Percentiles rank a stretch among this genome's conserved stretches.
Evolutionary conservation across 2,888 invertebrate genomes (phyloP).

Genomic region (Tinea semifulvella): DNA sequence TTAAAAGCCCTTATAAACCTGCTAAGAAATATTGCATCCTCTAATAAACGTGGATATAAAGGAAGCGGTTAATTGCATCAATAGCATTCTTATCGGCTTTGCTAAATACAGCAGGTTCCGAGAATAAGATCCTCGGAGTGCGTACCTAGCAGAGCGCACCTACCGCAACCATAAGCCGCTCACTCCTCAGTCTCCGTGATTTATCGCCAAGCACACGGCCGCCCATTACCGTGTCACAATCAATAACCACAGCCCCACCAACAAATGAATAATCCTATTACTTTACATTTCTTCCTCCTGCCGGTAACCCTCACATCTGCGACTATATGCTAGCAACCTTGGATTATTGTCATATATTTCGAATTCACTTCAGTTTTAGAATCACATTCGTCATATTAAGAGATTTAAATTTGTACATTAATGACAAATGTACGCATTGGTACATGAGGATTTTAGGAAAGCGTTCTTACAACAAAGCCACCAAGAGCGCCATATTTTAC

Average conservation of each 20-base stretch:
- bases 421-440: too few species aligned
- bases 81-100: conserved; percentile 8
- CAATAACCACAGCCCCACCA: conserved; percentile 39
- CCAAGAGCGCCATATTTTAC: too few species aligned
- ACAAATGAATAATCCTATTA: conserved; percentile 32
- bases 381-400: too few species aligned
- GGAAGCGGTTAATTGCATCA: conserved; percentile 11
- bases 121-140: background rate
- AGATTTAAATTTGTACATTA: too few species aligned
- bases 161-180: conserved; percentile 19
- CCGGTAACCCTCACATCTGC: background rate
- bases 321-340: background rate
- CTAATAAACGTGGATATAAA: background rate
- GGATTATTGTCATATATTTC: too few species aligned
- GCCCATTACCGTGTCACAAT: conserved; percentile 52
- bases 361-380: too few species aligned
- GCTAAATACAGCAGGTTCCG: conserved; percentile 4
- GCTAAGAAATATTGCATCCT: conserved; percentile 6
- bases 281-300: conserved; percentile 27
- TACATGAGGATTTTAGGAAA: too few species aligned
- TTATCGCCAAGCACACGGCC: conserved; percentile 39
- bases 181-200: conserved; percentile 31
- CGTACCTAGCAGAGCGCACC: background rate
- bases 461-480: too few species aligned
- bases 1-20: background rate